Evolutionary conservation across 2,888 invertebrate species (phyloP).

Genomic region (Zaprionus obscuricornis): DNA sequence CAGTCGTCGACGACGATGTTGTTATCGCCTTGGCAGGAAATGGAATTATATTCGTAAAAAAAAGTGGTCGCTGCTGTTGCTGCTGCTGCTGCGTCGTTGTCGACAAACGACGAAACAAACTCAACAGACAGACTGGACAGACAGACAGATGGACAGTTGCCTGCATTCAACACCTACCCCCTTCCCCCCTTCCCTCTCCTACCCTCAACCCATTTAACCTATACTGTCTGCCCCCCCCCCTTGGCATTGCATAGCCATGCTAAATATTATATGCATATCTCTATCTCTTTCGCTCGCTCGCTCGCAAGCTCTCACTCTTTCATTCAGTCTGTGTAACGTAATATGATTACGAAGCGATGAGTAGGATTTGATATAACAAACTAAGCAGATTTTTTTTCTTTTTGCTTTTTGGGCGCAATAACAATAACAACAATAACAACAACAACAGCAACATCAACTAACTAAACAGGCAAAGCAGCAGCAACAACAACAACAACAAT

Average conservation of each 20-base stretch:
- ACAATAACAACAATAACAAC: slow-evolving; percentile 21
- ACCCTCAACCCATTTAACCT: too few relatives aligned
- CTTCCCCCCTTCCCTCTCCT: too few relatives aligned
- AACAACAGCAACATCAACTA: slow-evolving; percentile 20
- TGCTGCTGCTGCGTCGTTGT: not conserved
- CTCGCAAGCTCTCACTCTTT: slow-evolving; percentile 5
- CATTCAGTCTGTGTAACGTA: too few relatives aligned
- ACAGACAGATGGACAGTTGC: slow-evolving; percentile 3
- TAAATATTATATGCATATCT: too few relatives aligned
- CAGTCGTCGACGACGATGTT: slow-evolving; percentile 47
- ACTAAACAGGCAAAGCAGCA: slow-evolving; percentile 12
- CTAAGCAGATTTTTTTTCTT: slow-evolving; percentile 69
- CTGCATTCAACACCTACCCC: too few relatives aligned
- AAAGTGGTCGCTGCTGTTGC: slow-evolving; percentile 56
- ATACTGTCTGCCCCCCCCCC: too few relatives aligned
- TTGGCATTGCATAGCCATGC: too few relatives aligned
- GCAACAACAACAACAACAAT: slow-evolving; percentile 13
- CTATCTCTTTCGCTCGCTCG: too few relatives aligned
- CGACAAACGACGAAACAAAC: too few relatives aligned
- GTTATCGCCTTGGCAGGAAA: slow-evolving; percentile 81
- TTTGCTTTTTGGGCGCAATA: slow-evolving; percentile 55
- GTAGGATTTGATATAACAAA: slow-evolving; percentile 68
- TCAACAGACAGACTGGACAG: not conserved
- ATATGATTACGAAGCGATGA: slow-evolving; percentile 59
- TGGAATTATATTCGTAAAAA: slow-evolving; percentile 79